Evolutionary conservation across 2,797 vertebrate species (phyloP).

Genomic region (Thunnus albacares): DNA sequence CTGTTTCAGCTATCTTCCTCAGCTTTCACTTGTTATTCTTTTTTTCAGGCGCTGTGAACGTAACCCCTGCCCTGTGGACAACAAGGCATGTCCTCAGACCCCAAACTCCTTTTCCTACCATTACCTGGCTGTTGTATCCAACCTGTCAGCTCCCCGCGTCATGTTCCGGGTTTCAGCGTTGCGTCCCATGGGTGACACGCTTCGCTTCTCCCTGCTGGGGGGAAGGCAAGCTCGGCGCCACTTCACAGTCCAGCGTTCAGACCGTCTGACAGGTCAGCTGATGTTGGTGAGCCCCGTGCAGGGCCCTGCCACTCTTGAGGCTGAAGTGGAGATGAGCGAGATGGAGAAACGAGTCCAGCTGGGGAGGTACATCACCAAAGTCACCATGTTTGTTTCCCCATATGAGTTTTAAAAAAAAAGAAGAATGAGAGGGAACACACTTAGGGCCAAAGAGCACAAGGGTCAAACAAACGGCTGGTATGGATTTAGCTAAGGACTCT

Average conservation of each 20-base stretch:
- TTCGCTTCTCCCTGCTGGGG: constrained; percentile 88
- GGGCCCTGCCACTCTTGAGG: constrained; percentile 87
- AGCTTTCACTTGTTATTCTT: constrained; percentile 7
- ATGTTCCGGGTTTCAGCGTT: constrained; percentile 92
- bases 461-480: constrained; percentile 17
- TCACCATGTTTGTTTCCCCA: constrained; percentile 89
- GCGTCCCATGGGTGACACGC: constrained; percentile 86
- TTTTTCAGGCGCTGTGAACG: constrained; percentile 90
- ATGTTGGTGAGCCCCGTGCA: constrained; percentile 87
- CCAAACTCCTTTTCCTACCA: constrained; percentile 92
- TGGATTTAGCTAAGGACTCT: constrained; percentile 11
- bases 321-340: constrained; percentile 93
- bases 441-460: constrained; percentile 12
- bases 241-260: constrained; percentile 87
- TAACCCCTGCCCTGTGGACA: constrained; percentile 90
- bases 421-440: background rate
- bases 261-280: constrained; percentile 89
- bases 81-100: constrained; percentile 86
- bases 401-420: constrained; percentile 88
- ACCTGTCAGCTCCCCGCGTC: constrained; percentile 87
- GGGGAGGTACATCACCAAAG: constrained; percentile 91
- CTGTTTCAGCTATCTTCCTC: background rate
- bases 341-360: constrained; percentile 86
- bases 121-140: constrained; percentile 90
- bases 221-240: constrained; percentile 79